Evolutionary conservation across 2,113 vertebrate species (phyloP).

Genomic region (Echinops telfairi): DNA sequence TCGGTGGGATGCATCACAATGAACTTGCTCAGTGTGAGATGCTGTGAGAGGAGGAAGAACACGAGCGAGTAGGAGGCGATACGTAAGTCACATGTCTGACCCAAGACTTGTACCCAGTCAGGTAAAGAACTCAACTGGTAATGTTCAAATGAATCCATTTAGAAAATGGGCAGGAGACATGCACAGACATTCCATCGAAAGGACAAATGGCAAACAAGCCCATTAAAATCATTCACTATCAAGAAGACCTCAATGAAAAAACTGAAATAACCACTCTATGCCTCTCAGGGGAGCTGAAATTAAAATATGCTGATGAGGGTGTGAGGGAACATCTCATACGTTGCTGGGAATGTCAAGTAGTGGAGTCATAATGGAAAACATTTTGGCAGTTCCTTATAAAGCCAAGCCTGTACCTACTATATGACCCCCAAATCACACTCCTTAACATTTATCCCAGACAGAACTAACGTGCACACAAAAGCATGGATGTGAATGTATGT

Average conservation of each 20-base stretch:
- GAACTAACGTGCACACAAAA: not conserved
- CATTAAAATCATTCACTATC: conserved; percentile 18
- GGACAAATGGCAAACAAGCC: not conserved
- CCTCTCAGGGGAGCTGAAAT: not conserved
- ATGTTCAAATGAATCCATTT: not conserved
- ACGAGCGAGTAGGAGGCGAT: not conserved
- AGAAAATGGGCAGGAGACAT: not conserved
- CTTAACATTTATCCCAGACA: conserved; percentile 6
- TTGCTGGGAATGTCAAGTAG: not conserved
- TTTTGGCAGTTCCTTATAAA: conserved; percentile 46
- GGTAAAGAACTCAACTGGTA: conserved; percentile 25
- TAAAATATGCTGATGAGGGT: not conserved
- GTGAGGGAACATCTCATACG: not conserved
- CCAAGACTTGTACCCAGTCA: conserved; percentile 21
- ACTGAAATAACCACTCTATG: not conserved
- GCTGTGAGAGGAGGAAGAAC: not conserved
- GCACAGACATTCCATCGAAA: not conserved
- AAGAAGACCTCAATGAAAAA: not conserved
- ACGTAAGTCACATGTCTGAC: conserved; percentile 29
- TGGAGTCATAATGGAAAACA: not conserved
- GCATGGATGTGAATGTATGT: not conserved
- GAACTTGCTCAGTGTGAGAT: not conserved
- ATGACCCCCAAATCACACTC: not conserved
- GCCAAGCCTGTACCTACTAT: not conserved
- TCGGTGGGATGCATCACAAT: conserved; percentile 4